Evolutionary conservation across 1,140 invertebrate genomes (phyloP), one percentile per base, ranked within the genome.

Genomic region (Myzus persicae): DNA sequence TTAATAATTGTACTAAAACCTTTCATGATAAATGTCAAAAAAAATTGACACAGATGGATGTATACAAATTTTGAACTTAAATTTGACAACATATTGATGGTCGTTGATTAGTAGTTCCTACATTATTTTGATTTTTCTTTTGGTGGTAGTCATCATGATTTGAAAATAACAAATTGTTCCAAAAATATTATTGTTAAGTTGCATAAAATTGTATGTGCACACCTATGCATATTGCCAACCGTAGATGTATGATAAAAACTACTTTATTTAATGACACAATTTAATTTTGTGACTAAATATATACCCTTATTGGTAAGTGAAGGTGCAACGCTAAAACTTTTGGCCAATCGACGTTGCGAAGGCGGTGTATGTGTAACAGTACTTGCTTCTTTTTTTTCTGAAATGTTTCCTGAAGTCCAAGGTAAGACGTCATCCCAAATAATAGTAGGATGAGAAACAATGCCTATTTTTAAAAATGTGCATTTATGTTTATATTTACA

Each of bases 281-380:
- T 92, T 81, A 87, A 90, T 89, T 59, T 81, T 84, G 90, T 93
- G 91, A 54, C 14, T 40, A 26, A 42, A 48, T 92, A 36, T 93
- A 91, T 96, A 96, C 96, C 96, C 96, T 96, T 96, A 93, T 96
- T 96, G 93, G 96, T 95, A 94, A 96, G 96, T 94, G 97, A 97
- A 94, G 97, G 96, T 94, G 97, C 96, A 94, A 98, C 97, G 95
- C 97, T 98, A 96, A 98, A 98, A 96, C 97, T 98, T 96, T 98
- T 98, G 94, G 98, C 97, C 94, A 98, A 96, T 94, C 97, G 96
- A 94, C 97, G 96, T 95, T 98, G 97, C 92, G 97, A 96, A 93
- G 97, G 97, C 94, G 97, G 97, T 94, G 97, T 98, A 94, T 96
- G 96, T 93, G 97, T 94, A 90, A 94, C 81, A 54, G 26, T 84